Evolutionary conservation across 2,113 vertebrate genomes (phyloP).

Genomic region (Chamaea fasciata): DNA sequence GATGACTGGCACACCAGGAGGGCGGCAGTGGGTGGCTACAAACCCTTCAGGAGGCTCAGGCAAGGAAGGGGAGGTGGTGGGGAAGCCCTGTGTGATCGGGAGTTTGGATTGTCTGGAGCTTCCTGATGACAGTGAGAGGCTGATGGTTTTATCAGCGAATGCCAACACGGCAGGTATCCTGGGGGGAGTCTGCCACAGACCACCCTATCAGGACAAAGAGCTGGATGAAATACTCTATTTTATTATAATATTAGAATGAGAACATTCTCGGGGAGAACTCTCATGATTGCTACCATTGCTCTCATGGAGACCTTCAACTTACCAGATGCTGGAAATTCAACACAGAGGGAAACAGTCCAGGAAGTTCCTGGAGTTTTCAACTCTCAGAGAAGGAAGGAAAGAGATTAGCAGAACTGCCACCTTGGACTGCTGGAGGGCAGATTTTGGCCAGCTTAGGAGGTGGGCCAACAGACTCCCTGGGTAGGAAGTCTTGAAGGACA

Average conservation of each 20-base stretch:
- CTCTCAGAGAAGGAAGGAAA: neutral
- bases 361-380: neutral
- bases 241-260: neutral
- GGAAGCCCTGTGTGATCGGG: neutral
- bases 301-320: neutral
- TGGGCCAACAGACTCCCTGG: neutral
- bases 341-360: neutral
- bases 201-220: neutral
- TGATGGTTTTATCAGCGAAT: neutral
- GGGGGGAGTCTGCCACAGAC: neutral
- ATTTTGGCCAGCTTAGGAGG: neutral
- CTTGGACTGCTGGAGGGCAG: neutral
- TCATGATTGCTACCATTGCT: fast-evolving
- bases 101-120: neutral
- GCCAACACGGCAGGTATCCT: neutral
- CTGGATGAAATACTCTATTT: neutral
- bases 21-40: neutral
- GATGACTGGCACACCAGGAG: neutral
- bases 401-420: neutral
- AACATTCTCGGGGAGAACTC: neutral
- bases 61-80: neutral
- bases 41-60: neutral
- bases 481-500: neutral
- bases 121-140: neutral
- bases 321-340: neutral